A percentile compares a stretch with the other conserved stretches of the same genome.
Conservation (phyloP, 2,888 invertebrate species). For the Nephrotoma appendiculata region DNA sequence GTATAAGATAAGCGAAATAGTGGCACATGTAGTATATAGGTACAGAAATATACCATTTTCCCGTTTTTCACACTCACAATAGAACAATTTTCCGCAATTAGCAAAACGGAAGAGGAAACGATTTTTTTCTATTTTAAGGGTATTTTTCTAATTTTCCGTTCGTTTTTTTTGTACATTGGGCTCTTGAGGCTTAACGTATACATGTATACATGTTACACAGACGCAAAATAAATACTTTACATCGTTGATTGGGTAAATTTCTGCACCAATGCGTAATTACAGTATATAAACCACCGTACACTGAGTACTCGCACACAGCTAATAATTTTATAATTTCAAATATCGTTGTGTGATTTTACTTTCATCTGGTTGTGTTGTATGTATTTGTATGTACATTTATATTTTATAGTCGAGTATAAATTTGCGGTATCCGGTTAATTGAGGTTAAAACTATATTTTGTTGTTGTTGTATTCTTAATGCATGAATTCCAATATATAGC, state of each 20-base stretch:
- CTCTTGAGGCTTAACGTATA: neutral
- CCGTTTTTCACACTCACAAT: neutral
- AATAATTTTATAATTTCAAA: neutral
- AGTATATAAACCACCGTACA: too few relatives aligned
- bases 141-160: neutral
- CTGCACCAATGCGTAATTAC: neutral
- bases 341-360: neutral
- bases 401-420: neutral
- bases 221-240: neutral
- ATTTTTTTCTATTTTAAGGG: neutral
- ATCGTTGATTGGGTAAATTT: neutral
- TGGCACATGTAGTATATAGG: neutral
- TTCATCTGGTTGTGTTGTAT: neutral
- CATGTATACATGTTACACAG: neutral
- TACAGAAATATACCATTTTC: neutral
- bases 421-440: neutral
- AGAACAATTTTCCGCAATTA: neutral
- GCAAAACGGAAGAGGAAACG: neutral
- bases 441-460: neutral
- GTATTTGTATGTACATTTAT: neutral
- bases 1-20: neutral
- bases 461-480: neutral
- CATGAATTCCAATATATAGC: neutral
- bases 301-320: neutral
- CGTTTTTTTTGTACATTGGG: neutral